These are phyloP conservation scores for Sacculina carcini DNA, from an alignment of 2,888 invertebrate genomes.

Conservation along the genomic window DNA sequence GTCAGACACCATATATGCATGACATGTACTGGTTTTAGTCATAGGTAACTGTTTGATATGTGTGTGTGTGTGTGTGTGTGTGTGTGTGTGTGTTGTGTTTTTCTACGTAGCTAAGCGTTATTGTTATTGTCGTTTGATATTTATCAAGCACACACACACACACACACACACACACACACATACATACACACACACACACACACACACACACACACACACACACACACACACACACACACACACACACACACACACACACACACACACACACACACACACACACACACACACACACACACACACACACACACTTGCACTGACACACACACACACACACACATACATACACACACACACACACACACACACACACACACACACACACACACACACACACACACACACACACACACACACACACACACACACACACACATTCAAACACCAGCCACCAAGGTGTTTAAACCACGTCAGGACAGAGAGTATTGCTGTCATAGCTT, in stretches of 20 bases:
- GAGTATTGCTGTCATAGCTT: too few relatives aligned
- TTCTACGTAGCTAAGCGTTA: not conserved
- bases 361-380: too few relatives aligned
- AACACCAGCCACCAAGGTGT: too few relatives aligned
- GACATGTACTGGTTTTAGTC: not conserved
- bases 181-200: not conserved
- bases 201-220: not conserved
- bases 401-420: too few relatives aligned
- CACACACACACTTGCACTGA: too few relatives aligned
- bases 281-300: slow-evolving; percentile 5
- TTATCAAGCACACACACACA: not conserved
- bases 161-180: slow-evolving; percentile 4
- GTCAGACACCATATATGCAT: not conserved
- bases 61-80: slow-evolving; percentile 5
- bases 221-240: slow-evolving; percentile 5
- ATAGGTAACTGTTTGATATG: slow-evolving; percentile 1
- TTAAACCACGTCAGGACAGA: too few relatives aligned
- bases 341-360: not conserved
- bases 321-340: slow-evolving; percentile 2
- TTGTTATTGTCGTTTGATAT: not conserved
- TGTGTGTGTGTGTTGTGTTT: slow-evolving; percentile 2
- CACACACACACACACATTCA: too few relatives aligned
- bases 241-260: not conserved
- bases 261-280: not conserved
- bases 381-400: too few relatives aligned